Evolutionary conservation across 53 echinoderm and acorn worm species (phyloP).

Genomic region (Holothuria leucospilota): DNA sequence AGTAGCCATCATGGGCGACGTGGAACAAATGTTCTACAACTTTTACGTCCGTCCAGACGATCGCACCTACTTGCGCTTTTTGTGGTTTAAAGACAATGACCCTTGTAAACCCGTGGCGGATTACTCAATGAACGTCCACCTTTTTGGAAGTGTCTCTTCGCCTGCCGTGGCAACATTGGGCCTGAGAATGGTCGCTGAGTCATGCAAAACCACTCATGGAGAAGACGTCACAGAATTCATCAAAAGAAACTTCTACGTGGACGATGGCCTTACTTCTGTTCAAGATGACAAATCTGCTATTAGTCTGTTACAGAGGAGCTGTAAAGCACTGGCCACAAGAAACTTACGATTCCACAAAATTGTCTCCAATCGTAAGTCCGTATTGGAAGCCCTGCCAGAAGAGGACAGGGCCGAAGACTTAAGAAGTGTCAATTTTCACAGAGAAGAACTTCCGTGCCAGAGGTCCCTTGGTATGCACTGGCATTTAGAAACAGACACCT

Average conservation of each 20-base stretch:
- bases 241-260: constrained; percentile 66
- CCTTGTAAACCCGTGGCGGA: constrained; percentile 18
- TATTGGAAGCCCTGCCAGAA: constrained; percentile 58
- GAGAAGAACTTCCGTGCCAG: constrained; percentile 53
- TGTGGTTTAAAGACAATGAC: constrained; percentile 70
- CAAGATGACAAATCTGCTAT: constrained; percentile 41
- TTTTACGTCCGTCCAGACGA: constrained; percentile 62
- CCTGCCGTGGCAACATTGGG: constrained; percentile 67
- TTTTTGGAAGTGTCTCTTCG: constrained; percentile 58
- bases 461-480: constrained; percentile 60
- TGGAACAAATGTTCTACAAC: constrained; percentile 74
- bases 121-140: constrained; percentile 55
- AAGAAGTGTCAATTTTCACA: constrained; percentile 47
- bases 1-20: constrained; percentile 69
- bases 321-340: constrained; percentile 44
- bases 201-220: constrained; percentile 3
- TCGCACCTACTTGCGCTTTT: constrained; percentile 53
- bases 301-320: constrained; percentile 50
- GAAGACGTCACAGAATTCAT: constrained; percentile 61
- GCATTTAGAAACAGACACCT: constrained; percentile 49
- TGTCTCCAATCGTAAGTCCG: constrained; percentile 52
- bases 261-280: constrained; percentile 57
- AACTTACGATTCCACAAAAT: constrained; percentile 56
- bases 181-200: constrained; percentile 43
- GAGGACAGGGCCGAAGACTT: constrained; percentile 56